phyloP scores from a whole-genome alignment of 2,113 vertebrate genomes.

The Microcebus murinus region DNA sequence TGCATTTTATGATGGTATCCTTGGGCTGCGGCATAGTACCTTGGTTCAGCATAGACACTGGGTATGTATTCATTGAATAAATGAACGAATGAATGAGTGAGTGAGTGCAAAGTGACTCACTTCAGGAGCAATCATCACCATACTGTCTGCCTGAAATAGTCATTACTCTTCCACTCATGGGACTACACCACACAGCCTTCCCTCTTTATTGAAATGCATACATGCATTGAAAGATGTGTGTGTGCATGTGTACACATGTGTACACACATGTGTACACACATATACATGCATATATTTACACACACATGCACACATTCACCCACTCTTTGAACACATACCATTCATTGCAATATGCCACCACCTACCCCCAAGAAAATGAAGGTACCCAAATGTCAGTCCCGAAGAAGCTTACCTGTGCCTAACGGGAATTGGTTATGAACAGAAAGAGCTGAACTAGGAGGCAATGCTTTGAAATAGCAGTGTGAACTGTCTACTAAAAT shows the following conservation, averaged over 20 bases:
- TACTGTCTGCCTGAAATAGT: not conserved
- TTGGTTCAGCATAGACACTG: not conserved
- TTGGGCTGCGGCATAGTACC: not conserved
- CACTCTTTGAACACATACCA: not conserved
- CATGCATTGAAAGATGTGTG: not conserved
- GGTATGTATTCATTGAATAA: not conserved
- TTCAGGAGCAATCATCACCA: not conserved
- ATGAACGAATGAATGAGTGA: not conserved
- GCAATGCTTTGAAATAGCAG: not conserved
- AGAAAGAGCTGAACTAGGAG: not conserved
- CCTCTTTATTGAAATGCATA: not conserved
- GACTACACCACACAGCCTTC: not conserved
- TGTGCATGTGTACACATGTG: fast-evolving
- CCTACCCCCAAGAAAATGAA: not conserved
- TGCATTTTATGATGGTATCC: no score
- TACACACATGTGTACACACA: no score
- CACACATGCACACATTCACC: no score
- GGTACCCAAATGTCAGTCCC: not conserved
- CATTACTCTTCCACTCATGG: no score
- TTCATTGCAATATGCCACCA: not conserved
- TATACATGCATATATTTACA: not conserved
- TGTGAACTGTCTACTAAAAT: not conserved
- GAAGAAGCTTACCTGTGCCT: not conserved
- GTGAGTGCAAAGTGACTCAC: not conserved
- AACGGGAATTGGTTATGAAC: not conserved